phyloP scores from a whole-genome alignment of 1,140 invertebrate species.

The Geopemphigus sp. region DNA sequence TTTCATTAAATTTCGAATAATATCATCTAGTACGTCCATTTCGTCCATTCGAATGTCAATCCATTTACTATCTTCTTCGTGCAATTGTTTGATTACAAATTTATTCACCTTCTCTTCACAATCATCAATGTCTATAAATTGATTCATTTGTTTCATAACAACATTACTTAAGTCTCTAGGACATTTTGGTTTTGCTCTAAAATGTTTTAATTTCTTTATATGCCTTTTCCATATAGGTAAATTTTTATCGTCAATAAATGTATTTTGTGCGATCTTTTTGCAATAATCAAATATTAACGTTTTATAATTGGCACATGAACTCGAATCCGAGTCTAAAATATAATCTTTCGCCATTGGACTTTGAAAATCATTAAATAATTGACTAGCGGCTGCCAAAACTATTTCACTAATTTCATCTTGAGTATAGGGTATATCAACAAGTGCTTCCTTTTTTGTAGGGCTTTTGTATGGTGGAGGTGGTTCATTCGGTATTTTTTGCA shows the following conservation, averaged over 20 bases:
- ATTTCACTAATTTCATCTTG: constrained; percentile 2
- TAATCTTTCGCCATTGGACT: neutral
- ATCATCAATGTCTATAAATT: constrained; percentile 10
- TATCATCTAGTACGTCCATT: constrained; percentile 23
- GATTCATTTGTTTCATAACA: constrained; percentile 7
- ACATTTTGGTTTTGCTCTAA: neutral
- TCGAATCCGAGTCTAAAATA: constrained; percentile 14
- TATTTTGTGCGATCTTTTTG: neutral
- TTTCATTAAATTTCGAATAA: constrained; percentile 33
- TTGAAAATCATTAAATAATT: neutral
- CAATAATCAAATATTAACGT: constrained; percentile 36
- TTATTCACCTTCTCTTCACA: constrained; percentile 33
- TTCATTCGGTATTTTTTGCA: constrained; percentile 33
- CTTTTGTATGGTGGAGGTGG: constrained; percentile 35
- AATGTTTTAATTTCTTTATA: constrained; percentile 1
- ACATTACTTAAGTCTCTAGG: constrained; percentile 10
- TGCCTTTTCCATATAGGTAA: constrained; percentile 22
- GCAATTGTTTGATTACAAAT: constrained; percentile 22
- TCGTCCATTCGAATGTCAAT: constrained; percentile 22
- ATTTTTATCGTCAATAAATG: neutral
- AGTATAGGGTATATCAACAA: neutral
- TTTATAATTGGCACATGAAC: neutral
- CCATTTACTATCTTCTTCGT: constrained; percentile 28
- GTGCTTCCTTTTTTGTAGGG: neutral
- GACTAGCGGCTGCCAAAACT: neutral